These are phyloP conservation scores for Cacoxenus indagator DNA, from an alignment of 2,888 invertebrate genomes.

Conservation along the genomic window DNA sequence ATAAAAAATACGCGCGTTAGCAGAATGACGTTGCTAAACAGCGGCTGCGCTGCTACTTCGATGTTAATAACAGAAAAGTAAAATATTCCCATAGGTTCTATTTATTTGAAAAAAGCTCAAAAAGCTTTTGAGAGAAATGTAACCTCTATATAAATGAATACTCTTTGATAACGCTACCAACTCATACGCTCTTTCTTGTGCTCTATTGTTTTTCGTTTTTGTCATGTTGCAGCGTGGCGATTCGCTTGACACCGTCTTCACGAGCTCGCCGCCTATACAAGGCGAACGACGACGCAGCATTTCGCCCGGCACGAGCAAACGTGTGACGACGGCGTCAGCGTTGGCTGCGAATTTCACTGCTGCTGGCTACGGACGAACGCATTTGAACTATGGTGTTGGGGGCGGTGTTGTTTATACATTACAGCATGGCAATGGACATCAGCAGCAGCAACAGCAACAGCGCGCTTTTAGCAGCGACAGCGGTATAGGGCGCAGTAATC, in stretches of 20 bases:
- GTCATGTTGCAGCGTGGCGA: slow-evolving; percentile 74
- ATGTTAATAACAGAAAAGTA: too few species aligned
- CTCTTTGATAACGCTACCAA: background rate
- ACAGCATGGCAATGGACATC: background rate
- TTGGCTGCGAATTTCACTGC: slow-evolving; percentile 46
- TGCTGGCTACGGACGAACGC: slow-evolving; percentile 46
- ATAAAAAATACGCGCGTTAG: too few species aligned
- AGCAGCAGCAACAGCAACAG: slow-evolving; percentile 36
- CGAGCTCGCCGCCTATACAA: slow-evolving; percentile 73
- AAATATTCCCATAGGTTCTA: too few species aligned
- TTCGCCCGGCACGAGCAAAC: slow-evolving; percentile 57
- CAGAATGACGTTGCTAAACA: too few species aligned
- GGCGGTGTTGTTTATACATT: too few species aligned
- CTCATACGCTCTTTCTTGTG: background rate
- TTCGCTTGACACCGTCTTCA: slow-evolving; percentile 78
- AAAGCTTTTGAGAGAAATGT: too few species aligned
- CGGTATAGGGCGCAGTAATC: slow-evolving; percentile 28
- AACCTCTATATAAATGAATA: too few species aligned
- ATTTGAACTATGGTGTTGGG: background rate
- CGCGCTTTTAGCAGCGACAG: slow-evolving; percentile 50
- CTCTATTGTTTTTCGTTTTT: background rate
- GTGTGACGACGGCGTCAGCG: background rate
- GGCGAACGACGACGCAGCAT: slow-evolving; percentile 53
- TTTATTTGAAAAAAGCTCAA: too few species aligned
- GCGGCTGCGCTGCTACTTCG: too few species aligned